A percentile compares a stretch with the other conserved stretches of the same genome.
phyloP scores from a whole-genome alignment of 2,113 vertebrate species.

The Myrmecobius fasciatus region DNA sequence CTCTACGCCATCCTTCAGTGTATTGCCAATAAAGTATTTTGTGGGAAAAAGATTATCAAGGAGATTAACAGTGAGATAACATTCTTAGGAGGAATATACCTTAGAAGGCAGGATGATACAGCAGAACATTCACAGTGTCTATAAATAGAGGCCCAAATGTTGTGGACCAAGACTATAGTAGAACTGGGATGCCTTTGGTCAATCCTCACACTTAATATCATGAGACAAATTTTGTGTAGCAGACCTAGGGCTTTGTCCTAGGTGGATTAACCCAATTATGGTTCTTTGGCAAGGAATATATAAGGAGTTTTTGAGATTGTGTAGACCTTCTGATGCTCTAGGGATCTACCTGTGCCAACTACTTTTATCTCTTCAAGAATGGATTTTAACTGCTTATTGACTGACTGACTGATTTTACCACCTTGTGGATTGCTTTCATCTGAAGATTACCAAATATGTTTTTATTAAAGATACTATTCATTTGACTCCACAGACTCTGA shows the following conservation, averaged over 20 bases:
- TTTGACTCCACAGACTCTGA: no score
- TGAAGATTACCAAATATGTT: no score
- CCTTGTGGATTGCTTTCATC: no score
- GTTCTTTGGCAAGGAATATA: background rate
- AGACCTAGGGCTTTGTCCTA: background rate
- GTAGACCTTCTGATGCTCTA: background rate
- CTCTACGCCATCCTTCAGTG: background rate
- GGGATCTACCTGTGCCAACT: no score
- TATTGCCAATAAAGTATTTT: background rate
- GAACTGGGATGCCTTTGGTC: background rate
- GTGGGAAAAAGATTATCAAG: background rate
- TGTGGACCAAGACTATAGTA: background rate
- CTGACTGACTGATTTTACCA: no score
- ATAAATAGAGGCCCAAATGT: background rate
- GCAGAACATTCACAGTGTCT: background rate
- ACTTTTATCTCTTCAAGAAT: no score
- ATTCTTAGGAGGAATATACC: background rate
- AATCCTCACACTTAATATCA: background rate
- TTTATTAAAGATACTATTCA: no score
- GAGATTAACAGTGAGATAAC: background rate
- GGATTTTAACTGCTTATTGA: no score
- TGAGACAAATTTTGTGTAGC: background rate
- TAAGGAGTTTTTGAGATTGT: background rate
- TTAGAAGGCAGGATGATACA: background rate
- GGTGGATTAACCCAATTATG: background rate